Evolutionary conservation across 2,113 vertebrate genomes (phyloP).

Genomic region (Podilymbus podiceps): DNA sequence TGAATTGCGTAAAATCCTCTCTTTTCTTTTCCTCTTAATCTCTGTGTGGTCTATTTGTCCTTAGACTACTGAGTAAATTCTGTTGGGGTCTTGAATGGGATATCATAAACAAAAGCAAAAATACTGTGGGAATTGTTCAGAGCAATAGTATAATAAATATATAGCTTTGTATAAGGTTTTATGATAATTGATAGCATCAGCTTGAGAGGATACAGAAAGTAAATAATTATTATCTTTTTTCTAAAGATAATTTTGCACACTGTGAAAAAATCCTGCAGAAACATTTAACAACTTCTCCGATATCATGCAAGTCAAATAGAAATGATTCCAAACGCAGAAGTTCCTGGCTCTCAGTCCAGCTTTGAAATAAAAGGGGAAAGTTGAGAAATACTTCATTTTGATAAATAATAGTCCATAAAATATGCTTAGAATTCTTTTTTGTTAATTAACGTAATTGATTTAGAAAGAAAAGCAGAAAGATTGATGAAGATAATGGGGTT

Average conservation of each 20-base stretch:
- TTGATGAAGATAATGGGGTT: neutral
- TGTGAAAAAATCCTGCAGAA: neutral
- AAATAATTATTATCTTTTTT: neutral
- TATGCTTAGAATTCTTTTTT: neutral
- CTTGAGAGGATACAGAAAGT: neutral
- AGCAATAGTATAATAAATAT: neutral
- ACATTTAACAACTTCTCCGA: neutral
- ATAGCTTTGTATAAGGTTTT: neutral
- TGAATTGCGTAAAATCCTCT: neutral
- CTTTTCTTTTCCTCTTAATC: neutral
- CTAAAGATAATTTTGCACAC: neutral
- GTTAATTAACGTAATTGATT: neutral
- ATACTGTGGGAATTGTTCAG: neutral
- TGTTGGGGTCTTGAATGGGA: neutral
- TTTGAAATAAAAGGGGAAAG: neutral
- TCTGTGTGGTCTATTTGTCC: neutral
- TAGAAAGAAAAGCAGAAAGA: neutral
- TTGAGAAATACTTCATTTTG: conserved; percentile 16
- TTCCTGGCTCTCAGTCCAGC: neutral
- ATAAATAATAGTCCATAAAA: neutral
- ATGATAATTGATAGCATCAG: neutral
- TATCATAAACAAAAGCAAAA: neutral
- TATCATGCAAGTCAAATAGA: neutral
- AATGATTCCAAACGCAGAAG: neutral
- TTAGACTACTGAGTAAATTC: neutral